Conservation (phyloP, 2,113 vertebrate genomes). For the Piprites chloris region DNA sequence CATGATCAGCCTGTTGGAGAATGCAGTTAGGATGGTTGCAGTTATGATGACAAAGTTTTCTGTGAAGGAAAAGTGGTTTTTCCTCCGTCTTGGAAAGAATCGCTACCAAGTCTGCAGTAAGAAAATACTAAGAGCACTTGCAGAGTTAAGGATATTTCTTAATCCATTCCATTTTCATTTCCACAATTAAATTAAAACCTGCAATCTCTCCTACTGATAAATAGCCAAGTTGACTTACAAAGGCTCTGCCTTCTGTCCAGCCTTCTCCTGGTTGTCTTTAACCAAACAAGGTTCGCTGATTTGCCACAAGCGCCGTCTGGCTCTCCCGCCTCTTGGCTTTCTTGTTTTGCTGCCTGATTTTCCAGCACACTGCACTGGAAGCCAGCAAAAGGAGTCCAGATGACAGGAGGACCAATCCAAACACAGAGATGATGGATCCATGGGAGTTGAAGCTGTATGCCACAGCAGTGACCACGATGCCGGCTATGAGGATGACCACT, state of each 20-base stretch:
- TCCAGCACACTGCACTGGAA: slow-evolving; percentile 87
- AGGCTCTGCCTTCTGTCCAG: not conserved
- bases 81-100: slow-evolving; percentile 27
- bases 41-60: not conserved
- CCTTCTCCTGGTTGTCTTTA: slow-evolving; percentile 24
- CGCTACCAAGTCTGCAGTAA: slow-evolving; percentile 43
- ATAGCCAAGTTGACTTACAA: slow-evolving; percentile 24
- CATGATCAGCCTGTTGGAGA: slow-evolving; percentile 24
- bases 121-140: not conserved
- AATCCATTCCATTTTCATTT: not conserved
- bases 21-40: not conserved
- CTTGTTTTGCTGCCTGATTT: slow-evolving; percentile 83
- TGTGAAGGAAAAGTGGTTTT: not conserved
- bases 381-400: slow-evolving; percentile 83
- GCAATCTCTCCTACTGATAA: slow-evolving; percentile 12
- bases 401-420: slow-evolving; percentile 88
- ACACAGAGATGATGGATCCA: slow-evolving; percentile 91
- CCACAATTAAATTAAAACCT: slow-evolving; percentile 23
- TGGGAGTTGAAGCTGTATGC: slow-evolving; percentile 98
- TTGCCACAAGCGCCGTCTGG: slow-evolving; percentile 85
- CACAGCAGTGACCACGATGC: slow-evolving; percentile 87
- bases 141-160: not conserved
- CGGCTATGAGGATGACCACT: slow-evolving; percentile 91
- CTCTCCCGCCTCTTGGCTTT: slow-evolving; percentile 91
- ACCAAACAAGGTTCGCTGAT: slow-evolving; percentile 84